Conservation (phyloP, 2,797 vertebrate species). For the Hydrolagus colliei region DNA sequence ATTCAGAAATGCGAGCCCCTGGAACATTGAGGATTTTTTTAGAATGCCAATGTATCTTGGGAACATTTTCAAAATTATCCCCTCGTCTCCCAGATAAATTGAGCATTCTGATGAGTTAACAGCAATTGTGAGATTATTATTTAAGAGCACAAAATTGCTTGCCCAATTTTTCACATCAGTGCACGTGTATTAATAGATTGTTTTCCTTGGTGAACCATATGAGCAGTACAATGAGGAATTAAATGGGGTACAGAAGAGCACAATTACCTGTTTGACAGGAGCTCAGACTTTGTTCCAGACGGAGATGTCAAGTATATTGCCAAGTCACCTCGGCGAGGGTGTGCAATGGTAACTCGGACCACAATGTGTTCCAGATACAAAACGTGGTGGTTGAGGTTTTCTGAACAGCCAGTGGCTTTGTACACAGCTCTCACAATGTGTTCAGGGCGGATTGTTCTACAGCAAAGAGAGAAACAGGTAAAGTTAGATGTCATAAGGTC, state of each 20-base stretch:
- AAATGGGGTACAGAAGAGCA: background rate
- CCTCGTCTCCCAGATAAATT: background rate
- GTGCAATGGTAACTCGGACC: slow-evolving; percentile 89
- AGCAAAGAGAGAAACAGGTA: slow-evolving; percentile 33
- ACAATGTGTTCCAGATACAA: slow-evolving; percentile 95
- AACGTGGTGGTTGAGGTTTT: slow-evolving; percentile 87
- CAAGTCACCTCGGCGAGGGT: slow-evolving; percentile 88
- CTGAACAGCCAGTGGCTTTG: slow-evolving; percentile 89
- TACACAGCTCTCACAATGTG: slow-evolving; percentile 88
- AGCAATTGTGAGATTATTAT: background rate
- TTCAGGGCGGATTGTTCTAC: slow-evolving; percentile 90
- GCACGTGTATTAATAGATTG: background rate
- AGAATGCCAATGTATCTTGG: background rate
- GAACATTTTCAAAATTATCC: background rate
- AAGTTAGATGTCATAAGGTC: background rate
- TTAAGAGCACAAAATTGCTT: too few relatives aligned
- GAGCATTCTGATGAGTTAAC: background rate
- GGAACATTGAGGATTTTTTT: too few relatives aligned
- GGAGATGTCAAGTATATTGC: slow-evolving; percentile 96
- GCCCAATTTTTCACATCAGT: too few relatives aligned
- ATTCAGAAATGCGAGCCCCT: too few relatives aligned
- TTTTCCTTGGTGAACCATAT: background rate
- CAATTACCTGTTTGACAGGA: slow-evolving; percentile 86
- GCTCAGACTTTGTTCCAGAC: slow-evolving; percentile 94
- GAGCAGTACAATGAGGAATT: background rate